These are phyloP conservation scores for Coenonympha arcania DNA, from an alignment of 2,888 invertebrate genomes.

Conservation along the genomic window DNA sequence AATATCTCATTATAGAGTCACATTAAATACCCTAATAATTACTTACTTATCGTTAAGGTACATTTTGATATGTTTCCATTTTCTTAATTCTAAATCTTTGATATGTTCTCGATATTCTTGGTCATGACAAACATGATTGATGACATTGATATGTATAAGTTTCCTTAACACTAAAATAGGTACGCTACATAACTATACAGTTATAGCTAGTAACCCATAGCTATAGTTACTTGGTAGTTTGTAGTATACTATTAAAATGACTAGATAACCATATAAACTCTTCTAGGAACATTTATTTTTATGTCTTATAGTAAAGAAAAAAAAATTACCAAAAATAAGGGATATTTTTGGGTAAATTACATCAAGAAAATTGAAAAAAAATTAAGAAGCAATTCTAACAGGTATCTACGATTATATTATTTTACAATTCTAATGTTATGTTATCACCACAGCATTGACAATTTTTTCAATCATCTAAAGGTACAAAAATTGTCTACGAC, in stretches of 20 bases:
- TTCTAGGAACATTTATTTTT: no score
- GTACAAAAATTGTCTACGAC: no score
- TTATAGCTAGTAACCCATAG: not conserved
- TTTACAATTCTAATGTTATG: slow-evolving; percentile 46
- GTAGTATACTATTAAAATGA: no score
- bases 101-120: slow-evolving; percentile 73
- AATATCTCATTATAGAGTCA: not conserved
- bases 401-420: no score
- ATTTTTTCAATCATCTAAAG: no score
- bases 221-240: no score
- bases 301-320: no score
- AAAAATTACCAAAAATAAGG: no score
- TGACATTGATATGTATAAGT: slow-evolving; percentile 56
- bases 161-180: slow-evolving; percentile 30
- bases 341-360: no score
- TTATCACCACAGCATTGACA: slow-evolving; percentile 59
- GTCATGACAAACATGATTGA: slow-evolving; percentile 55
- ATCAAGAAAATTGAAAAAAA: no score
- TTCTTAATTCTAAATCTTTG: slow-evolving; percentile 41
- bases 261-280: no score
- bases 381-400: no score
- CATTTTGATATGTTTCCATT: slow-evolving; percentile 15
- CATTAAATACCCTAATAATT: not conserved
- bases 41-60: not conserved
- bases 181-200: not conserved